A percentile compares a stretch with the other conserved stretches of the same genome.
These are phyloP conservation scores for Halcyon leucocephala DNA, from an alignment of 2,797 vertebrate genomes.

Conservation along the genomic window DNA sequence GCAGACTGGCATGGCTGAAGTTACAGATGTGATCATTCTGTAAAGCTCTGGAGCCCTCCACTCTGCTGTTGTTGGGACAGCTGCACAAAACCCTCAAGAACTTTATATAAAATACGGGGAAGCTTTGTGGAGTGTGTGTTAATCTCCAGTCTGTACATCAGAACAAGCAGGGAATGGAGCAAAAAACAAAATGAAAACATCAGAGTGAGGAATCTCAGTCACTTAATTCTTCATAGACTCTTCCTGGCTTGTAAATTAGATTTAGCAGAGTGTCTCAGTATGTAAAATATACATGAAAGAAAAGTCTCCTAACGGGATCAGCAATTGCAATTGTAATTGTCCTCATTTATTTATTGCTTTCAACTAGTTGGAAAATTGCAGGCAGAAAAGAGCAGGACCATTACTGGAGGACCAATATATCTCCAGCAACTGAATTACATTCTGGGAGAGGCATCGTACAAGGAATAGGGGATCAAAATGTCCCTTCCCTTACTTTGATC, in stretches of 20 bases:
- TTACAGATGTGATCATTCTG: neutral
- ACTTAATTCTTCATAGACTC: neutral
- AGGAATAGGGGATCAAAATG: neutral
- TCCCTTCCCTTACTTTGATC: neutral
- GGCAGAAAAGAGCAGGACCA: accelerated
- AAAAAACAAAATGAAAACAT: neutral
- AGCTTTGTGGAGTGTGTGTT: neutral
- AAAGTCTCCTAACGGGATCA: neutral
- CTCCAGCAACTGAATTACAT: neutral
- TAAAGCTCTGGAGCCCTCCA: neutral
- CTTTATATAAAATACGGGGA: neutral
- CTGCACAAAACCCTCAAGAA: neutral
- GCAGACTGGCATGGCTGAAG: neutral
- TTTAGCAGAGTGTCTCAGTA: neutral
- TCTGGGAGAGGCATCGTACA: neutral
- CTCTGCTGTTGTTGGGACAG: neutral
- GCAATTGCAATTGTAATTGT: neutral
- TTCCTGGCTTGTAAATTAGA: neutral
- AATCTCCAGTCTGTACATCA: neutral
- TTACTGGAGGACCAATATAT: neutral
- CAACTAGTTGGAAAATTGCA: neutral
- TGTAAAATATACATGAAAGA: slow-evolving; percentile 30
- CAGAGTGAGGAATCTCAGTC: neutral
- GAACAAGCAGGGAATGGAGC: neutral
- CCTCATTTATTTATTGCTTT: neutral